phyloP scores from a whole-genome alignment of 1,140 invertebrate species.

The Semibalanus balanoides region DNA sequence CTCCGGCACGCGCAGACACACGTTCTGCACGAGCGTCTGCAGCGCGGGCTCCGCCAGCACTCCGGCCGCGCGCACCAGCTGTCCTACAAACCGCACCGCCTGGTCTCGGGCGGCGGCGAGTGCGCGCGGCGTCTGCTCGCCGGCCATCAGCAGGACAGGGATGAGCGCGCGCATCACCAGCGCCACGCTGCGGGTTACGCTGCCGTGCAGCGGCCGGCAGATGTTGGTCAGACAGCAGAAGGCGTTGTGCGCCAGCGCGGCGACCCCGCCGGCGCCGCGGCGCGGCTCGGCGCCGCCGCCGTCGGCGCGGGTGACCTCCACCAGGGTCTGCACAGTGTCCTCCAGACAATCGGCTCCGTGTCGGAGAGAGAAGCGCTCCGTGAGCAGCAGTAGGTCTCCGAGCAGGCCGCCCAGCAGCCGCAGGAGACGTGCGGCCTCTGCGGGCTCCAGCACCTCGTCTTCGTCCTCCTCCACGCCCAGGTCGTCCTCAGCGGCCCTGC shows the following conservation, averaged over 20 bases:
- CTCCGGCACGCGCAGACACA: conserved; percentile 42
- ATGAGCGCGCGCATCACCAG: conserved; percentile 37
- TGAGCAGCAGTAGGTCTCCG: conserved; percentile 32
- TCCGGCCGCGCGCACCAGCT: conserved; percentile 29
- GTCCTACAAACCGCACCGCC: conserved; percentile 34
- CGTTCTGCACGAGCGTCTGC: conserved; percentile 38
- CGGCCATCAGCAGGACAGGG: conserved; percentile 32
- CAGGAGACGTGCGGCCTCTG: conserved; percentile 17
- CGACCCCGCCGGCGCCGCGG: conserved; percentile 21
- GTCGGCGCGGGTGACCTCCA: conserved; percentile 35
- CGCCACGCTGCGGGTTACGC: conserved; percentile 30
- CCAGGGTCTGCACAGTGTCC: conserved; percentile 33
- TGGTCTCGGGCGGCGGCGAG: conserved; percentile 33
- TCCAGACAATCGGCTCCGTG: conserved; percentile 34
- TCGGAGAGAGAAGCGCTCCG: conserved; percentile 35
- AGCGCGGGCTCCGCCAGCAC: conserved; percentile 21
- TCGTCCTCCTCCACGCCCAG: conserved; percentile 23
- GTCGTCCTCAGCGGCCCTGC: conserved; percentile 12
- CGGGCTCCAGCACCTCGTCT: conserved; percentile 23
- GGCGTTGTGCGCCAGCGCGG: conserved; percentile 33
- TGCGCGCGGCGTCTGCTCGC: conserved; percentile 27
- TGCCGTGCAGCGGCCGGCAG: conserved; percentile 35
- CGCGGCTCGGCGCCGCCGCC: conserved; percentile 19
- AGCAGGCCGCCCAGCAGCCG: conserved; percentile 29
- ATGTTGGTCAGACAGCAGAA: conserved; percentile 34